Evolutionary conservation across 2,888 invertebrate species (phyloP).

Genomic region (Hoplodrina ambigua): DNA sequence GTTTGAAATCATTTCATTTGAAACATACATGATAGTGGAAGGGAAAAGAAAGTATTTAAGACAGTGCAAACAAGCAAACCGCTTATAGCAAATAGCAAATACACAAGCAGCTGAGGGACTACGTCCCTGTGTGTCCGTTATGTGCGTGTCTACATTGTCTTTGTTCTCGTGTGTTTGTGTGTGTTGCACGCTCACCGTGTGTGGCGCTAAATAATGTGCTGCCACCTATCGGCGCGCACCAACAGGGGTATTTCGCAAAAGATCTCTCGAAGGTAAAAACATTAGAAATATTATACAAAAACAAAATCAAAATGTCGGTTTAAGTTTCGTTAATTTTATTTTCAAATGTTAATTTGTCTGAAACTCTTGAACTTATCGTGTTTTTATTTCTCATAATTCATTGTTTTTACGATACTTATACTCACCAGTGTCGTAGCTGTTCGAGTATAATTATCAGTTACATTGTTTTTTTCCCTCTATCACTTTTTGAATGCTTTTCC

Average conservation of each 20-base stretch:
- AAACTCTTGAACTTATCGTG: conserved; percentile 72
- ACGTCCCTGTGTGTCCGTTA: conserved; percentile 87
- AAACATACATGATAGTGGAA: conserved; percentile 56
- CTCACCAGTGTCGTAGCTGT: conserved; percentile 67
- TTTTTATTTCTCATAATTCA: conserved; percentile 79
- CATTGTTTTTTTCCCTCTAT: conserved; percentile 82
- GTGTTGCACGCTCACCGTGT: conserved; percentile 91
- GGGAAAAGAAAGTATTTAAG: conserved; percentile 60
- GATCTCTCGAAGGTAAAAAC: conserved; percentile 98
- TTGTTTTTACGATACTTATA: conserved; percentile 82
- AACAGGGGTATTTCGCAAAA: conserved; percentile 98
- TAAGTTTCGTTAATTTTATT: conserved; percentile 80
- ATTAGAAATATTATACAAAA: conserved; percentile 85
- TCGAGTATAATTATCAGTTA: conserved; percentile 81
- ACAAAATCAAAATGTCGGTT: conserved; percentile 80
- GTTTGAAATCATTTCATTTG: conserved; percentile 73
- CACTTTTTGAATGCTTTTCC: conserved; percentile 88
- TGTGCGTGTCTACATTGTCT: conserved; percentile 91
- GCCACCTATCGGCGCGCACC: conserved; percentile 89
- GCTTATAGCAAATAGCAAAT: conserved; percentile 90
- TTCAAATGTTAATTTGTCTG: conserved; percentile 76
- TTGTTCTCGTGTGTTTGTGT: conserved; percentile 91
- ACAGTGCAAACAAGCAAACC: conserved; percentile 69
- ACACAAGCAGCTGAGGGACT: conserved; percentile 87
- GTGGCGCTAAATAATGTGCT: conserved; percentile 88